A percentile compares a stretch with the other conserved stretches of the same genome.
Evolutionary conservation across 1,140 invertebrate genomes (phyloP).

Genomic region (Drosophila erecta): DNA sequence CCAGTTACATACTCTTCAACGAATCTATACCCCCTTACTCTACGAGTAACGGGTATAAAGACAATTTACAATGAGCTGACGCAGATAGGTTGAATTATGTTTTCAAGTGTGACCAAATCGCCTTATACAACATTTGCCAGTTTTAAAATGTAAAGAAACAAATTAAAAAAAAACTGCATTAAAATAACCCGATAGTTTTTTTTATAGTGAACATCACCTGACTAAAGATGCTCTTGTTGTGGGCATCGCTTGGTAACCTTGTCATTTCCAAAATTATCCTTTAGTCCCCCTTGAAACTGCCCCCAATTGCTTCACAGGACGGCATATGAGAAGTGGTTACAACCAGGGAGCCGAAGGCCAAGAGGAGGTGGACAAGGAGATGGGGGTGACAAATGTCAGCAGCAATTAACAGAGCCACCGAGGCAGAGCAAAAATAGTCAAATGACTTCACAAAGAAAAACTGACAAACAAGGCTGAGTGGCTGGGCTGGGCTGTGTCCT

Average conservation of each 20-base stretch:
- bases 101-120: not conserved
- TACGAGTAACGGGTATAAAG: too few species aligned
- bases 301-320: not conserved
- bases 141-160: too few species aligned
- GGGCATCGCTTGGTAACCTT: conserved; percentile 1
- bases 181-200: not conserved
- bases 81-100: too few species aligned
- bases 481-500: not conserved
- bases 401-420: conserved; percentile 73
- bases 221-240: not conserved
- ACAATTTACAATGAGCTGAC: too few species aligned
- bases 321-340: conserved; percentile 2
- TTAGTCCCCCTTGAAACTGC: conserved; percentile 7
- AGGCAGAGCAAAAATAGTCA: conserved; percentile 53
- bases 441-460: conserved; percentile 67
- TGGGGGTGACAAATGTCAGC: conserved; percentile 63
- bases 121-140: not conserved
- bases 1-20: too few species aligned
- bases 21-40: too few species aligned
- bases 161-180: too few species aligned
- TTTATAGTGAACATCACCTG: too few species aligned
- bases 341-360: conserved; percentile 8
- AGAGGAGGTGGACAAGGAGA: not conserved
- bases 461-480: conserved; percentile 50
- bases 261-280: conserved; percentile 11